Conservation (phyloP, 2,113 vertebrate genomes). For the Brachirus orientalis region DNA sequence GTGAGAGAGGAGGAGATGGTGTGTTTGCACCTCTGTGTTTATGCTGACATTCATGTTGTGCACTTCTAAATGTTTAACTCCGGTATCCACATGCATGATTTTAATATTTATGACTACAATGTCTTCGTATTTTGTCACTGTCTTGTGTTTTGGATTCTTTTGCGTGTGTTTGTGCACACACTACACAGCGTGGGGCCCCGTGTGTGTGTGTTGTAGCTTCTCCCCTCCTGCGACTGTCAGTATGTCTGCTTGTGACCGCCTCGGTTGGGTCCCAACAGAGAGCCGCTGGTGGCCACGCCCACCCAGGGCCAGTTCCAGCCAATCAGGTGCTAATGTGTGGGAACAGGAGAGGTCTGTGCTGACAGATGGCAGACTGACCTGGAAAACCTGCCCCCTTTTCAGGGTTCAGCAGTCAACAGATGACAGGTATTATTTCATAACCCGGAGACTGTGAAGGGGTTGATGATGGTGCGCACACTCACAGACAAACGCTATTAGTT, state of each 20-base stretch:
- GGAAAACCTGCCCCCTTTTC: constrained; percentile 93
- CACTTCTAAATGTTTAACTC: not conserved
- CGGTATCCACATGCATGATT: not conserved
- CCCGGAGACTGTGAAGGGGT: constrained; percentile 89
- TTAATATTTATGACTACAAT: not conserved
- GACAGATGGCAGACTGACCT: constrained; percentile 97
- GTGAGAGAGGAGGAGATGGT: not conserved
- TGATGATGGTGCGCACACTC: constrained; percentile 69
- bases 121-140: not conserved
- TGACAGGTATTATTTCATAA: constrained; percentile 99
- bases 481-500: constrained; percentile 3
- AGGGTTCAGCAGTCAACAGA: constrained; percentile 93
- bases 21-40: too few relatives aligned
- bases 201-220: constrained; percentile 23
- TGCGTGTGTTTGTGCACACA: not conserved
- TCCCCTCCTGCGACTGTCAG: constrained; percentile 12
- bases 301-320: constrained; percentile 86
- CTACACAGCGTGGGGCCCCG: not conserved
- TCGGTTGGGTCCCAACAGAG: constrained; percentile 76
- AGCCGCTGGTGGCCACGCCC: constrained; percentile 83
- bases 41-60: not conserved
- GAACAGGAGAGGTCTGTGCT: constrained; percentile 88
- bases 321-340: constrained; percentile 93
- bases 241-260: constrained; percentile 36
- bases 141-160: not conserved